Evolutionary conservation across 1,140 invertebrate genomes (phyloP).

Genomic region (Aporrectodea caliginosa): DNA sequence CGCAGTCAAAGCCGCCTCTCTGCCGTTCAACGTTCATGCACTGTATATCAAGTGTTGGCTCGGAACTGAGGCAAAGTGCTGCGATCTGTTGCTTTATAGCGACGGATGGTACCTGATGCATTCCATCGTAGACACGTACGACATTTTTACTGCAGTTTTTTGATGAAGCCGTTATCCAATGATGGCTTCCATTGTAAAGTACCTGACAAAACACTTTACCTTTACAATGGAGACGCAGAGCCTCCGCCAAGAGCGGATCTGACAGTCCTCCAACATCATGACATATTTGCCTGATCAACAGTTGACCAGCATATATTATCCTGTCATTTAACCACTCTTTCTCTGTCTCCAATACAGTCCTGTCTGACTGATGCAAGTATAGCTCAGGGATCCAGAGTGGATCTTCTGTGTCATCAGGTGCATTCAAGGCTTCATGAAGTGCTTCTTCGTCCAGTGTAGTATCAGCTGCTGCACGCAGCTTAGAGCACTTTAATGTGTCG

Average conservation of each 20-base stretch:
- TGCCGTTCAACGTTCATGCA: neutral
- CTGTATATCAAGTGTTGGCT: neutral
- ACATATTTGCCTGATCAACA: neutral
- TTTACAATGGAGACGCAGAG: neutral
- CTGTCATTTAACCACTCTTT: neutral
- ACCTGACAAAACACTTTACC: neutral
- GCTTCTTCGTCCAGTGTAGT: no score
- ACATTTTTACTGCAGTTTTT: neutral
- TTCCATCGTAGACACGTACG: neutral
- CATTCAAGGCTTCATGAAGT: no score
- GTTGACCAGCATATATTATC: neutral
- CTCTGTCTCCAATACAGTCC: neutral
- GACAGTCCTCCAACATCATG: neutral
- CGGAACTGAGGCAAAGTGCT: neutral
- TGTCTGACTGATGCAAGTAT: neutral
- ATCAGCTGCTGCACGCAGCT: no score
- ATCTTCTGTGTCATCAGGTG: no score
- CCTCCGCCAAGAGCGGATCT: neutral
- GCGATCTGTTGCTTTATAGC: neutral
- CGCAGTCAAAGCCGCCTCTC: neutral
- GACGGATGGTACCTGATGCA: neutral
- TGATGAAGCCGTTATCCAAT: neutral
- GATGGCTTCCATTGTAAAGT: neutral
- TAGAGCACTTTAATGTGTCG: no score
- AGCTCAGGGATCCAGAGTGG: neutral